Evolutionary conservation across 2,888 invertebrate species (phyloP), one percentile per base, ranked within the genome.

Genomic region (Celastrina argiolus): DNA sequence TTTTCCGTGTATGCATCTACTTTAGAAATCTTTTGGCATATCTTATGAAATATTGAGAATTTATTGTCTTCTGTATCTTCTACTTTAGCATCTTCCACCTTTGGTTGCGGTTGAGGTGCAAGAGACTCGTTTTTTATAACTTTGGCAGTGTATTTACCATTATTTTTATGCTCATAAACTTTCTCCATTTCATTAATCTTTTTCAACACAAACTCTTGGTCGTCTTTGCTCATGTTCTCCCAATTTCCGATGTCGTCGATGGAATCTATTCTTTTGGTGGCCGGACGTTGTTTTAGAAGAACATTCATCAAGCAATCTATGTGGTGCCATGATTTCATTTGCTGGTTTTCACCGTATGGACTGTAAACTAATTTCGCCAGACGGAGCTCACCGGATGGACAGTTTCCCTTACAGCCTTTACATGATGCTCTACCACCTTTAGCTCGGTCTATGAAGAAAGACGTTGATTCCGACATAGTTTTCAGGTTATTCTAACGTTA

Each of bases 241-340:
- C 95, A 97, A 31, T 96, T 96, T 64, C 94, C 95, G 28, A 97
- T 91, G 76, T 97, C 97, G 69, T 95, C 94, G 1, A 94, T 92
- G 5, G 94, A 93, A 73, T 97, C 96, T 69, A 98, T 95, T 67
- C 95, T 93, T 84, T 95, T 96, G 0, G 97, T 97, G 0, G 95
- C 93, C 0, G 95, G 94, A 65, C 97, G 88, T 74, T 97, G 97
- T 78, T 94, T 94, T 45, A 94, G 86, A 72, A 98, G 94, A 16
- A 93, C 92, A 78, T 97, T 95, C 91, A 97, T 95, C 5, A 97
- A 85, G 76, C 97, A 98, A 68, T 93, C 88, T 0, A 96, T 85
- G 78, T 97, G 97, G 80, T 95, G 93, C 96, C 97, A 97, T 72
- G 93, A 93, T 81, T 97, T 97, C 96, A 97, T 96, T 75, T 94